phyloP scores from a whole-genome alignment of 2,797 vertebrate genomes.

The Petrocephalus schoutedeni region DNA sequence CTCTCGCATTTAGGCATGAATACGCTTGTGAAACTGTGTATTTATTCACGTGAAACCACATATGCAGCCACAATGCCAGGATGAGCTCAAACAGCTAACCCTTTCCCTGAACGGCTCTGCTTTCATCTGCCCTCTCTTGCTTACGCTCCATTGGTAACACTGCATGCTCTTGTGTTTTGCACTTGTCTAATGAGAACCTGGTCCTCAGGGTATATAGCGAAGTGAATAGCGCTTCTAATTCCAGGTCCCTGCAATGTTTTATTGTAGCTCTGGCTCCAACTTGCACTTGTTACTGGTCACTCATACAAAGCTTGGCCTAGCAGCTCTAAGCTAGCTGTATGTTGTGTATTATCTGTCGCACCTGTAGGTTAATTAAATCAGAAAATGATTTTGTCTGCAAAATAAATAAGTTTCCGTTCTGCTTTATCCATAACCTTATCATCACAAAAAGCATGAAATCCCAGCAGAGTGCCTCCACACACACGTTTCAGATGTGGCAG shows the following conservation, averaged over 20 bases:
- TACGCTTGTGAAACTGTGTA: background rate
- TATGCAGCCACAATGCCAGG: background rate
- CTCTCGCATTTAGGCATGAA: background rate
- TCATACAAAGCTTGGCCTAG: background rate
- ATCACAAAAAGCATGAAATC: background rate
- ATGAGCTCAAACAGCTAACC: background rate
- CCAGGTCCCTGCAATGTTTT: background rate
- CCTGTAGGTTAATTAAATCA: background rate
- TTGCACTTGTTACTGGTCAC: background rate
- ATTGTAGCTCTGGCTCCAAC: background rate
- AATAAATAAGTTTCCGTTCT: background rate
- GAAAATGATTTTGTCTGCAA: background rate
- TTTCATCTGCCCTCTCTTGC: background rate
- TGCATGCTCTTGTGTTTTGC: background rate
- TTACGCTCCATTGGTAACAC: background rate
- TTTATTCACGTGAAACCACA: background rate
- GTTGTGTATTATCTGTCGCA: background rate
- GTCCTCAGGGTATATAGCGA: background rate
- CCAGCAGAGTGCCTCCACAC: background rate
- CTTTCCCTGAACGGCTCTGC: background rate
- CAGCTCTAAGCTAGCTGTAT: background rate
- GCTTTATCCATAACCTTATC: background rate
- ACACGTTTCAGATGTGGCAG: background rate
- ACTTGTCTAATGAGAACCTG: background rate
- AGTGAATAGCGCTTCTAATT: background rate